These are phyloP conservation scores for Falco berigora DNA, from an alignment of 2,797 vertebrate genomes.

Conservation along the genomic window DNA sequence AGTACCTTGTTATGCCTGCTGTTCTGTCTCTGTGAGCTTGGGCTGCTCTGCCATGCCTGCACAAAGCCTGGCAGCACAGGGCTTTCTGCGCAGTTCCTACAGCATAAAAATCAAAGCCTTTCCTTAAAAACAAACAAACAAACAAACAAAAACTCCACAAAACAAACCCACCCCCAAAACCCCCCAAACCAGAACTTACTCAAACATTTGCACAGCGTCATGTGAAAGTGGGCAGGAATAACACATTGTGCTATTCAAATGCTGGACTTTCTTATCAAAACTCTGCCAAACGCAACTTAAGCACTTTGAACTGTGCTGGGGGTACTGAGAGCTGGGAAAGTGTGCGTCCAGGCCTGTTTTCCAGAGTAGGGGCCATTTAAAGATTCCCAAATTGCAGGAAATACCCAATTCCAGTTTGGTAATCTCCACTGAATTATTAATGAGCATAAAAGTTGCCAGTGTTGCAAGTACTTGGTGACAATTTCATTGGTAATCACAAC, in stretches of 20 bases:
- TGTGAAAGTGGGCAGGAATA: neutral
- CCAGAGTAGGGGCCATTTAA: neutral
- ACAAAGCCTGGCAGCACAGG: rapidly evolving
- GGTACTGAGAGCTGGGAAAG: neutral
- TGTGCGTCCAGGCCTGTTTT: neutral
- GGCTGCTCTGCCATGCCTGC: neutral
- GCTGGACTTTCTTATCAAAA: neutral
- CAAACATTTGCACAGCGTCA: neutral
- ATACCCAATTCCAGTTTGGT: neutral
- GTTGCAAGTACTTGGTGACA: neutral
- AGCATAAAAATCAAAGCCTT: neutral
- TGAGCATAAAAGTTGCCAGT: rapidly evolving
- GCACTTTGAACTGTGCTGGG: neutral
- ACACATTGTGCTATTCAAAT: neutral
- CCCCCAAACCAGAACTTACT: no score
- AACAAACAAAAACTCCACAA: no score
- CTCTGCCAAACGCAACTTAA: neutral
- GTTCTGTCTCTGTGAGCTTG: neutral
- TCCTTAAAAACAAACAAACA: neutral
- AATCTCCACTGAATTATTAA: neutral
- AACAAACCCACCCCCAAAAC: neutral
- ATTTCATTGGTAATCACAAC: neutral
- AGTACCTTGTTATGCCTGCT: neutral
- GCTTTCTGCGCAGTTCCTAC: neutral
- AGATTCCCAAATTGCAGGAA: neutral